These are phyloP conservation scores for Meganola albula DNA, from an alignment of 2,888 invertebrate genomes.

Conservation along the genomic window DNA sequence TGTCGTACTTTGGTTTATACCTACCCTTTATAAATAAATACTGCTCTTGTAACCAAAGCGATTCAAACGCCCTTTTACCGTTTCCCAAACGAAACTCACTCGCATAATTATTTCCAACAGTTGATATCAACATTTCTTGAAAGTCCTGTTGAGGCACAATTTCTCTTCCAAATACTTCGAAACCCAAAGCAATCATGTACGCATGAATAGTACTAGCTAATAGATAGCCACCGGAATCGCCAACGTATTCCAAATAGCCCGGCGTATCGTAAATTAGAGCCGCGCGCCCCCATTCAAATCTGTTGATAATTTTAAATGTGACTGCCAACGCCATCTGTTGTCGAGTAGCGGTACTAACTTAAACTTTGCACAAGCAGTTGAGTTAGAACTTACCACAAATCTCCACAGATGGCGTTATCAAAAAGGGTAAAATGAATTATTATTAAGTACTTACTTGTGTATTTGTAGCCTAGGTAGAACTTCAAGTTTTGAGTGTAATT, in stretches of 20 bases:
- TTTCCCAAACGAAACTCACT: constrained; percentile 66
- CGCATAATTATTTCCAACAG: constrained; percentile 70
- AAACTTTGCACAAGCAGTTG: not conserved
- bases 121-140: constrained; percentile 67
- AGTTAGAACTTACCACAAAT: too few relatives aligned
- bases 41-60: too few relatives aligned
- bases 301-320: constrained; percentile 41
- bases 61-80: constrained; percentile 11
- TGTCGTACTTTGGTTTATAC: too few relatives aligned
- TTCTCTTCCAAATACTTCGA: constrained; percentile 51
- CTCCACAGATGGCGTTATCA: constrained; percentile 24
- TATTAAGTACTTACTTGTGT: constrained; percentile 79
- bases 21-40: too few relatives aligned
- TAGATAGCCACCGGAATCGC: constrained; percentile 85
- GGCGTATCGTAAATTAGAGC: constrained; percentile 86
- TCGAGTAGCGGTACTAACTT: constrained; percentile 24
- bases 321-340: constrained; percentile 40
- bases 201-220: constrained; percentile 85
- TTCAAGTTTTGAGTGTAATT: constrained; percentile 80
- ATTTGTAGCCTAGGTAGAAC: constrained; percentile 81
- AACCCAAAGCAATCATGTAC: constrained; percentile 55
- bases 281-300: constrained; percentile 84
- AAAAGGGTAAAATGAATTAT: constrained; percentile 3
- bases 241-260: constrained; percentile 81
- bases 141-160: constrained; percentile 52